Percentiles rank a stretch among this genome's conserved stretches.
Conservation (phyloP, 2,113 vertebrate species). For the Semnornis frantzii region DNA sequence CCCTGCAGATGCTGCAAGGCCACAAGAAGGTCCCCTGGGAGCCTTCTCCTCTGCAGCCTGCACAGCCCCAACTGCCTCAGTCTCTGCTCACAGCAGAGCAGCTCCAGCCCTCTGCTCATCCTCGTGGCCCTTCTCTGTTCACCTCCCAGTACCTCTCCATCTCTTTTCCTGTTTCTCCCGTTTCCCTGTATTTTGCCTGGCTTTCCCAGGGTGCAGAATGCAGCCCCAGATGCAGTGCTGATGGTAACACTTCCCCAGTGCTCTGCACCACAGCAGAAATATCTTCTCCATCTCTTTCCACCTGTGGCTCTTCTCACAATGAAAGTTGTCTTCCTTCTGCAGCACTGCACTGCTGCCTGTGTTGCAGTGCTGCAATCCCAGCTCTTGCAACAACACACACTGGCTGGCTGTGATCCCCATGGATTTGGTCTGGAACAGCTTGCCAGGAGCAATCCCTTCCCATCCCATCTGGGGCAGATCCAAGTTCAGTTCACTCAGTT, state of each 20-base stretch:
- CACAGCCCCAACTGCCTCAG: too few species aligned
- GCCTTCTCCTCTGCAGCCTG: too few species aligned
- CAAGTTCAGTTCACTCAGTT: conserved; percentile 14
- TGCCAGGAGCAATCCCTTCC: neutral
- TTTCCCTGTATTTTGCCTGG: neutral
- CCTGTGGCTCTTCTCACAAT: neutral
- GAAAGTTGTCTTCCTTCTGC: conserved; percentile 6
- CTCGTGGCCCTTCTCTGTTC: too few species aligned
- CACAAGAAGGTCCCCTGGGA: too few species aligned
- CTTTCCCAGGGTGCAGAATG: neutral
- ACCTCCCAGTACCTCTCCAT: too few species aligned
- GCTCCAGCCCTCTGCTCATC: too few species aligned
- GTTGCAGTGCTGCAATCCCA: neutral
- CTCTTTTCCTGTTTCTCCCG: neutral
- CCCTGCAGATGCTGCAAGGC: too few species aligned
- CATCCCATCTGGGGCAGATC: neutral
- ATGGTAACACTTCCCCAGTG: neutral
- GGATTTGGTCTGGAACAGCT: conserved; percentile 38
- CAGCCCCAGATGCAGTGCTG: neutral
- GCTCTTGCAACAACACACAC: neutral
- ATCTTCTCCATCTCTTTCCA: neutral
- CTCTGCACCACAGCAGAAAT: neutral
- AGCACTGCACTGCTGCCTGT: neutral
- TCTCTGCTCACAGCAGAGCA: too few species aligned
- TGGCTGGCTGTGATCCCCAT: conserved; percentile 26